phyloP scores from a whole-genome alignment of 2,888 invertebrate species.

The Pristionchus entomophagus region DNA sequence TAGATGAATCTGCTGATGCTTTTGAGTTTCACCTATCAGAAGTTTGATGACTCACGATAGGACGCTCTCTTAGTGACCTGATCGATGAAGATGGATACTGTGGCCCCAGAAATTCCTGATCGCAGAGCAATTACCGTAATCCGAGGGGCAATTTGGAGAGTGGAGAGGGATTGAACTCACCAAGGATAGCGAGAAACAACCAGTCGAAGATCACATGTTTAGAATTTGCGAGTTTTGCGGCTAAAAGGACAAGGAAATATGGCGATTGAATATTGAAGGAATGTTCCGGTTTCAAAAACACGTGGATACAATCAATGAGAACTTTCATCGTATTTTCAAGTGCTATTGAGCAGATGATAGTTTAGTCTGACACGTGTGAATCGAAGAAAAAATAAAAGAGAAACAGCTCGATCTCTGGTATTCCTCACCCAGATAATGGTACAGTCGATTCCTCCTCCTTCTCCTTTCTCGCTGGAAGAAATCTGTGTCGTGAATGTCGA shows the following conservation, averaged over 20 bases:
- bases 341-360: neutral
- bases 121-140: neutral
- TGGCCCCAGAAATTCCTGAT: slow-evolving; percentile 15
- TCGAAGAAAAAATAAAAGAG: no score
- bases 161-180: neutral
- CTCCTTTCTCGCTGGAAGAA: neutral
- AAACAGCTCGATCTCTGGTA: neutral
- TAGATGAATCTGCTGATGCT: no score
- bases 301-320: no score
- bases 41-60: neutral
- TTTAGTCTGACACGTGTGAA: no score
- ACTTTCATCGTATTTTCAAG: neutral
- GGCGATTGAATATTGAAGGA: neutral
- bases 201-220: slow-evolving; percentile 39
- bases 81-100: neutral
- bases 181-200: slow-evolving; percentile 32
- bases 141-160: neutral
- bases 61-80: slow-evolving; percentile 3
- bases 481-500: neutral
- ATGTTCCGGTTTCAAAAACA: neutral
- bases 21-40: no score
- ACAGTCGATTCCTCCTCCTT: neutral
- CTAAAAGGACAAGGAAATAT: neutral
- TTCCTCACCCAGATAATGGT: neutral
- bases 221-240: neutral